Percentiles rank a stretch among this genome's conserved stretches.
Conservation (phyloP, 1,140 invertebrate genomes). For the Monochamus saltuarius region DNA sequence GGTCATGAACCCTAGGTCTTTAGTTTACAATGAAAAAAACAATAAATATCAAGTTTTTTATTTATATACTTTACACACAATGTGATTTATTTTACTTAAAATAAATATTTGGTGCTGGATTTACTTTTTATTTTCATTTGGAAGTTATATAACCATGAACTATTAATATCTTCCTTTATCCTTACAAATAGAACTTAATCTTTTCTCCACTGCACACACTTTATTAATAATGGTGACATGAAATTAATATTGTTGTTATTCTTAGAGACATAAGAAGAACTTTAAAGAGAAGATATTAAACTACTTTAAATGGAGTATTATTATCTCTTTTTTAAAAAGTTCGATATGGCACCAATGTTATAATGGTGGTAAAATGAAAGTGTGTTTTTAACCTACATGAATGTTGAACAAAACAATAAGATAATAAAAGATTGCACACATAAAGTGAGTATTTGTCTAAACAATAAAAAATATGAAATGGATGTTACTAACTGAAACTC, state of each 20-base stretch:
- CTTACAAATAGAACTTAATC: background rate
- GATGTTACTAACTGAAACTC: no score
- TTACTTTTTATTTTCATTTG: conserved; percentile 9
- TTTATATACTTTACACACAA: background rate
- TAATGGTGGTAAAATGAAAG: no score
- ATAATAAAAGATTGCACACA: no score
- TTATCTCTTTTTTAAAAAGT: background rate
- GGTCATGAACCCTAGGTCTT: conserved; percentile 1
- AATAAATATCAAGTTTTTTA: background rate
- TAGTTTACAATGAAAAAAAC: background rate
- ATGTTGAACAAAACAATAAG: no score
- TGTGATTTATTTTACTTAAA: conserved; percentile 12
- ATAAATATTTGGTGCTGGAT: conserved; percentile 14
- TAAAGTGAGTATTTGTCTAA: no score
- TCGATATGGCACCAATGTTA: background rate
- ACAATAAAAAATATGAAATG: no score
- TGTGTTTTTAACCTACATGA: no score
- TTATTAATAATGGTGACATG: background rate
- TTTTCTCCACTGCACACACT: background rate
- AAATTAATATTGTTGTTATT: conserved; percentile 12
- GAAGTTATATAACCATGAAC: no score
- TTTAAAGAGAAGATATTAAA: conserved; percentile 29
- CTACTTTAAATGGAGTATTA: background rate
- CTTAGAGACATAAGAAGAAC: conserved; percentile 31
- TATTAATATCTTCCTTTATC: no score